Base-by-base conservation (phyloP, 2,888 invertebrate genomes). In the Chaitophorus viminalis region DNA sequence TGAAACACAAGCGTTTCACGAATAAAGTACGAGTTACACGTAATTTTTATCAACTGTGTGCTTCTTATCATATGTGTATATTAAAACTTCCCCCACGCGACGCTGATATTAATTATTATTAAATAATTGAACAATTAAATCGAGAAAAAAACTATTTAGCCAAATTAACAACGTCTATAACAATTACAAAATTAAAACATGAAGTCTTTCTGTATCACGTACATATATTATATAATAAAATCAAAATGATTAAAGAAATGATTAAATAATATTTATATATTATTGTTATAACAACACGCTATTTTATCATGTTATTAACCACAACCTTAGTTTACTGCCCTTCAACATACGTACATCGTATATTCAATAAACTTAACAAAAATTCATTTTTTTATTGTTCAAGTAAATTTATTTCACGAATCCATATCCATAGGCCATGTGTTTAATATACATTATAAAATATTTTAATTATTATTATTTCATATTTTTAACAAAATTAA, bases 241-340 rank as follows among this genome's bases (percentile, higher is more conserved):
- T 70, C 29, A 14, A 31, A 68, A 46, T 21, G 46, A 39, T 82
- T 8, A 31, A 25, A 46, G 18, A 81, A 70, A 52, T 25, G 46
- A 52, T 82, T 31, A 29, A 14, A 68, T 31, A 29, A 36, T 72
- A 31, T 31, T 25, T 36, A 33, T 36, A 33, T 72, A 11, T 39
- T 36, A 21, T 60, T 25, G 74, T 74, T 25, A 25, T n/a, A n/a
- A 74, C 21, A 75, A 75, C 75, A 60, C 36, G 60, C 54, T 14
- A 79, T 65, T 79, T 79, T 60, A 33, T 33, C 60, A 79, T 79
- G 54, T 52, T 72, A 21, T 83, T 83, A 65, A 74, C 54, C 60
- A 60, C 60, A 39, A 39, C 60, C 75, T 75, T 83, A 54, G 14
- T 36, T 9, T 36, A 74, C 82, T 74, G 74, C 82, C 82, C 54